phyloP scores from a whole-genome alignment of 2,888 invertebrate genomes.

The Torymus tubicola region DNA sequence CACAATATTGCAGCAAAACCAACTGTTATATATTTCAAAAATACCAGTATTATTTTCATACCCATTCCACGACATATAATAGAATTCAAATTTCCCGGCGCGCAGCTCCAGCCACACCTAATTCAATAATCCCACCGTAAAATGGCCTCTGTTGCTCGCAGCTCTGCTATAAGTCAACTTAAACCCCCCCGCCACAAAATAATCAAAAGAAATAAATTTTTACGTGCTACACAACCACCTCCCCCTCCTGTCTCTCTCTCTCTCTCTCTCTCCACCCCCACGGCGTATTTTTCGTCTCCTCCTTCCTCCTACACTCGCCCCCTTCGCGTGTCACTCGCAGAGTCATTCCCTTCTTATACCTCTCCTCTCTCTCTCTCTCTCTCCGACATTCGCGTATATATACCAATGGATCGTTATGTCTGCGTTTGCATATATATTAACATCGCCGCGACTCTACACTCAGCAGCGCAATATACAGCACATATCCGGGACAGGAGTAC shows the following conservation, averaged over 20 bases:
- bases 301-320: background rate
- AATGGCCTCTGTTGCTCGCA: too few relatives aligned
- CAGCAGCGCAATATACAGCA: constrained; percentile 7
- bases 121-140: too few relatives aligned
- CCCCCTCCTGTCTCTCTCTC: background rate
- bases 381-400: constrained; percentile 67
- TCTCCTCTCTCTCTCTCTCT: too few relatives aligned
- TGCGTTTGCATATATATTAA: constrained; percentile 76
- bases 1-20: too few relatives aligned
- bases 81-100: too few relatives aligned
- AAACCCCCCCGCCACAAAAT: constrained; percentile 3
- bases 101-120: too few relatives aligned
- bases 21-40: too few relatives aligned
- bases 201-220: constrained; percentile 35
- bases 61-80: too few relatives aligned
- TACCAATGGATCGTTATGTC: constrained; percentile 76
- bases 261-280: background rate
- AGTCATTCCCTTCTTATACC: too few relatives aligned
- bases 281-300: constrained; percentile 13
- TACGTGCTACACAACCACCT: constrained; percentile 6
- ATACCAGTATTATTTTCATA: too few relatives aligned
- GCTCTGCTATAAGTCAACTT: too few relatives aligned
- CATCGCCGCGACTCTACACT: constrained; percentile 59
- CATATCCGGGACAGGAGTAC: background rate
- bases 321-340: background rate